Percentiles rank a stretch among this genome's conserved stretches.
Conservation (phyloP, 2,113 vertebrate genomes). For the Phasianus colchicus region DNA sequence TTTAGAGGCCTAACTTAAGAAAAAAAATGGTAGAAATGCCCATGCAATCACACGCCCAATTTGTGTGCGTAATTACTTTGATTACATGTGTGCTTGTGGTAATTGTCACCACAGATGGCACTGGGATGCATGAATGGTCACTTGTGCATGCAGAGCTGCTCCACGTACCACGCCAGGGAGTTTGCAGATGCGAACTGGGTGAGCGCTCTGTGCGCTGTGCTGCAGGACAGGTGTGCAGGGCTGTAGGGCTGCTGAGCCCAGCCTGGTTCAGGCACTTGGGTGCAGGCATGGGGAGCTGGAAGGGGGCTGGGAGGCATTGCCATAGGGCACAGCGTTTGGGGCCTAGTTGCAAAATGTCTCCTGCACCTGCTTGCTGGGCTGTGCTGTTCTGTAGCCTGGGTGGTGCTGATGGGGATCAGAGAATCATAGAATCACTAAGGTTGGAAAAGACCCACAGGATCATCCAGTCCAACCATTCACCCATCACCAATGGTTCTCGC, state of each 20-base stretch:
- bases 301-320: neutral
- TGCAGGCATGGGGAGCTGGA: neutral
- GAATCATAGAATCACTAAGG: too few relatives aligned
- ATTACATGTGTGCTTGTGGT: neutral
- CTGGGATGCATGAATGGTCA: neutral
- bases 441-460: too few relatives aligned
- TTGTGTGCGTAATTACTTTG: slow-evolving; percentile 25
- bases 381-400: too few relatives aligned
- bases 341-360: accelerated
- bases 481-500: too few relatives aligned
- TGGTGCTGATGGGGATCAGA: neutral
- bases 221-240: accelerated
- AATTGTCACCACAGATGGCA: slow-evolving; percentile 41
- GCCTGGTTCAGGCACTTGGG: neutral
- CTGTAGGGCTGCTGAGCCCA: accelerated
- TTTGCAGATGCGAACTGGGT: accelerated
- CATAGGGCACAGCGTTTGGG: accelerated
- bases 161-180: neutral
- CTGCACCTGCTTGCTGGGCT: neutral
- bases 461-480: too few relatives aligned
- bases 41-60: slow-evolving; percentile 56
- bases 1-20: neutral
- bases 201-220: accelerated
- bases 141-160: neutral
- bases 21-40: slow-evolving; percentile 11